Evolutionary conservation across 2,888 invertebrate genomes (phyloP).

Genomic region (Netelia melanura): DNA sequence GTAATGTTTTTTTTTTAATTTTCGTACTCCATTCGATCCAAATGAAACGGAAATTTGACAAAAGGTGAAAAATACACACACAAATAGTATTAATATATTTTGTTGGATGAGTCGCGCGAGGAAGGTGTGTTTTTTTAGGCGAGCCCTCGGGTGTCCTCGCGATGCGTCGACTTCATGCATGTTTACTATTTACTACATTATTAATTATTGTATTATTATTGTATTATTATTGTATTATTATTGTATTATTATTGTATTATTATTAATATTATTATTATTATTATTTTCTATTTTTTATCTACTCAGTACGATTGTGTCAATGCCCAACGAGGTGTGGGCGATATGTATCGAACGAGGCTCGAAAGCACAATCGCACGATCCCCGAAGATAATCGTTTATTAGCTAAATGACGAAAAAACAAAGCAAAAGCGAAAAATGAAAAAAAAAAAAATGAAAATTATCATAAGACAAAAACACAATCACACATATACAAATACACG

Average conservation of each 20-base stretch:
- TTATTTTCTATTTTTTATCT: constrained; percentile 74
- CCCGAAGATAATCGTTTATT: constrained; percentile 43
- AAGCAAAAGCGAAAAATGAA: constrained; percentile 22
- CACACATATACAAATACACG: neutral
- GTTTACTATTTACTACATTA: constrained; percentile 81
- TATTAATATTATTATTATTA: constrained; percentile 69
- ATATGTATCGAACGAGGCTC: constrained; percentile 40
- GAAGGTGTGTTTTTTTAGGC: constrained; percentile 8
- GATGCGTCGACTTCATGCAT: constrained; percentile 78
- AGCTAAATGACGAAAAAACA: constrained; percentile 48
- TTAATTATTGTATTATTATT: constrained; percentile 78
- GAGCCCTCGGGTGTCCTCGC: neutral
- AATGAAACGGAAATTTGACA: constrained; percentile 54
- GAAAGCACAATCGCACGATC: constrained; percentile 45
- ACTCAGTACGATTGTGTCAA: constrained; percentile 70
- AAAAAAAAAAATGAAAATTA: constrained; percentile 33
- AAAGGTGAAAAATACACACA: constrained; percentile 60
- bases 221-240: constrained; percentile 76
- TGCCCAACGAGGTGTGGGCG: constrained; percentile 57
- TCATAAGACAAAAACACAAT: constrained; percentile 26
- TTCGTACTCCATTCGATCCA: constrained; percentile 39
- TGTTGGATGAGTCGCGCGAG: constrained; percentile 72
- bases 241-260: constrained; percentile 72
- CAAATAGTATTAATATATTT: constrained; percentile 84
- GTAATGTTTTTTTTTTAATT: constrained; percentile 25